Percentiles rank a stretch among this genome's conserved stretches.
Evolutionary conservation across 2,797 vertebrate species (phyloP).

Genomic region (Anguilla marmorata): DNA sequence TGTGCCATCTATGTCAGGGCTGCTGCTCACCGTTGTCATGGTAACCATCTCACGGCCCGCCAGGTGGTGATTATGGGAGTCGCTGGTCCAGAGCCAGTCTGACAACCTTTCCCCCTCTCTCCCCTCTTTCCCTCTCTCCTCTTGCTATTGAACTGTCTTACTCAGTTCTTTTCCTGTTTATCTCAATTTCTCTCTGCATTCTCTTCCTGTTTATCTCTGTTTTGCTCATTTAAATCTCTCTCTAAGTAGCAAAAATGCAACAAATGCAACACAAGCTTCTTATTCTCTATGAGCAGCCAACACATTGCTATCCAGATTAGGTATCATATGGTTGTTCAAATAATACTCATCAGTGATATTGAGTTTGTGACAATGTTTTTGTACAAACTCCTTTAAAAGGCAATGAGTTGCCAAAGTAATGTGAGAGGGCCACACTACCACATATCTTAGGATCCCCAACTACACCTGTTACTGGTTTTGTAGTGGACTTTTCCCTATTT

Average conservation of each 20-base stretch:
- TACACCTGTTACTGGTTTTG: no score
- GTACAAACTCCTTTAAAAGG: background rate
- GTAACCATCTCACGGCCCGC: constrained; percentile 56
- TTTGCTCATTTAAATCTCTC: background rate
- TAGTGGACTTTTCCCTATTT: background rate
- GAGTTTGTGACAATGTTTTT: background rate
- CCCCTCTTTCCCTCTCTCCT: constrained; percentile 34
- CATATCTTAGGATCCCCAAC: background rate
- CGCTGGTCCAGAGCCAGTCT: constrained; percentile 46
- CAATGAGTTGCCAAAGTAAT: background rate
- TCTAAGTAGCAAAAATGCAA: background rate
- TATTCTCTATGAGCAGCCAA: background rate
- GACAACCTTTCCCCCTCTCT: constrained; percentile 29
- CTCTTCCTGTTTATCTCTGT: background rate
- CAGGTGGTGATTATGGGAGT: constrained; percentile 57
- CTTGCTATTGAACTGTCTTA: constrained; percentile 36
- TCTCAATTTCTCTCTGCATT: background rate
- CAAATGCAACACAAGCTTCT: background rate
- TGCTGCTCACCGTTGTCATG: constrained; percentile 59
- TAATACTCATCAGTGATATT: background rate
- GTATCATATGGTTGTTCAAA: background rate
- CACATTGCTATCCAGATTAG: background rate
- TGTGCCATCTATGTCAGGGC: constrained; percentile 34
- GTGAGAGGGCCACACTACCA: background rate
- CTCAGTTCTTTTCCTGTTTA: background rate